Evolutionary conservation across 2,888 invertebrate species (phyloP).

Genomic region (Clivina fossor): DNA sequence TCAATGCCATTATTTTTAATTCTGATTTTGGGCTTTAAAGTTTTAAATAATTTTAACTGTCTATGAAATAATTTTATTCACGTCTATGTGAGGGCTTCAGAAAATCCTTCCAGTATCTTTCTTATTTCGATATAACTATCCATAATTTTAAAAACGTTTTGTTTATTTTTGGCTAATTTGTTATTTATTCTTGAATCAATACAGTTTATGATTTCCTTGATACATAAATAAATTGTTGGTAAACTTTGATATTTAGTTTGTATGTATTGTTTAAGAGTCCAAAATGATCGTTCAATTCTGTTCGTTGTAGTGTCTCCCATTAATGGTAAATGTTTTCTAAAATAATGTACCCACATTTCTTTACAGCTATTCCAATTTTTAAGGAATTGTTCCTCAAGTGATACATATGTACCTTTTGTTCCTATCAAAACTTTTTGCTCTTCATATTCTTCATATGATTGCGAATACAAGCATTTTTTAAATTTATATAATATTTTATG

Average conservation of each 20-base stretch:
- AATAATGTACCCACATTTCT: constrained; percentile 26
- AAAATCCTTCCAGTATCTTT: constrained; percentile 28
- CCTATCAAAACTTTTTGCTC: constrained; percentile 20
- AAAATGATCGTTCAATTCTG: constrained; percentile 25
- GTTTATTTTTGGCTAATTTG: constrained; percentile 22
- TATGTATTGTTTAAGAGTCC: constrained; percentile 23
- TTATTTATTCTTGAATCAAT: constrained; percentile 25
- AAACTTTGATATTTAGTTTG: constrained; percentile 22
- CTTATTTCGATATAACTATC: constrained; percentile 30
- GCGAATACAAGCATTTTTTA: too few relatives aligned
- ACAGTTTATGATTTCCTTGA: constrained; percentile 23
- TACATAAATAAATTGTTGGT: constrained; percentile 27
- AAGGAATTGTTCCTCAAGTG: constrained; percentile 30
- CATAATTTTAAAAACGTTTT: constrained; percentile 20
- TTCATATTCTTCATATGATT: too few relatives aligned
- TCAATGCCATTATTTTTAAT: constrained; percentile 19
- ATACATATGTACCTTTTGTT: constrained; percentile 18
- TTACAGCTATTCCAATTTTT: constrained; percentile 32
- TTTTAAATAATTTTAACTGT: constrained; percentile 25
- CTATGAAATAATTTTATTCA: constrained; percentile 22
- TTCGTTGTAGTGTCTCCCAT: constrained; percentile 21
- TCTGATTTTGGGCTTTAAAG: constrained; percentile 21
- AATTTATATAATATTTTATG: too few relatives aligned
- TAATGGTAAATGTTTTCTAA: constrained; percentile 28
- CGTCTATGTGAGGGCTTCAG: constrained; percentile 29